A percentile compares a stretch with the other conserved stretches of the same genome.
Evolutionary conservation across 64 coral and sea anemone genomes (phyloP).

Genomic region (Stichodactyla mertensii): DNA sequence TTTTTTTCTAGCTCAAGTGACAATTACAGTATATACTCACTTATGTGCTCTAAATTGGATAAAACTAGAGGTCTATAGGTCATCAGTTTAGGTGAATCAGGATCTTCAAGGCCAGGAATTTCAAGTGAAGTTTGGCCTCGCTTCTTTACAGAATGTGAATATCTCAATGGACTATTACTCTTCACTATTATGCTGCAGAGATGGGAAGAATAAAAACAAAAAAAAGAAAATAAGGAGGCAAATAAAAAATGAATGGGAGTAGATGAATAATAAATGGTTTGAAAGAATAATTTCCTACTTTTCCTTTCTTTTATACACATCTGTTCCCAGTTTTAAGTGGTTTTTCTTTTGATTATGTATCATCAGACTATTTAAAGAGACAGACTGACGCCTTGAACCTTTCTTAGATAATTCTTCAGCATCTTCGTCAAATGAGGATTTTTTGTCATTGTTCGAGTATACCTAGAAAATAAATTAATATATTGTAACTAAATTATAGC

Average conservation of each 20-base stretch:
- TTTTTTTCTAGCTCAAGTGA: neutral
- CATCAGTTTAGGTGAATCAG: conserved; percentile 13
- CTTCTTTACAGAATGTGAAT: conserved; percentile 53
- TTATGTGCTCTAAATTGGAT: conserved; percentile 43
- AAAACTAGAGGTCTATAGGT: conserved; percentile 40
- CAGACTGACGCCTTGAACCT: conserved; percentile 10
- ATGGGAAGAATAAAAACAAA: neutral
- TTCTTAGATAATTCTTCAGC: conserved; percentile 29
- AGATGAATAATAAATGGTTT: no score
- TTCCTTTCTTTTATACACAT: neutral
- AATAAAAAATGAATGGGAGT: neutral
- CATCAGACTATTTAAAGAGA: neutral
- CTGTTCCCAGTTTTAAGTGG: neutral
- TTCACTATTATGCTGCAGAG: neutral
- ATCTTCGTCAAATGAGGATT: conserved; percentile 3
- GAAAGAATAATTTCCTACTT: neutral
- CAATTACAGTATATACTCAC: neutral
- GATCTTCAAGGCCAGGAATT: conserved; percentile 30
- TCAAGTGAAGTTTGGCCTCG: neutral
- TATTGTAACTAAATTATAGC: no score
- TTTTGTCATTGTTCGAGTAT: neutral
- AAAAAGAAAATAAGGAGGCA: neutral
- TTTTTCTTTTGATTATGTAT: neutral
- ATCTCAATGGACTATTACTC: conserved; percentile 2
- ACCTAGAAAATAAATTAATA: neutral